Conservation (phyloP, 2,113 vertebrate genomes). For the Climacteris rufus region DNA sequence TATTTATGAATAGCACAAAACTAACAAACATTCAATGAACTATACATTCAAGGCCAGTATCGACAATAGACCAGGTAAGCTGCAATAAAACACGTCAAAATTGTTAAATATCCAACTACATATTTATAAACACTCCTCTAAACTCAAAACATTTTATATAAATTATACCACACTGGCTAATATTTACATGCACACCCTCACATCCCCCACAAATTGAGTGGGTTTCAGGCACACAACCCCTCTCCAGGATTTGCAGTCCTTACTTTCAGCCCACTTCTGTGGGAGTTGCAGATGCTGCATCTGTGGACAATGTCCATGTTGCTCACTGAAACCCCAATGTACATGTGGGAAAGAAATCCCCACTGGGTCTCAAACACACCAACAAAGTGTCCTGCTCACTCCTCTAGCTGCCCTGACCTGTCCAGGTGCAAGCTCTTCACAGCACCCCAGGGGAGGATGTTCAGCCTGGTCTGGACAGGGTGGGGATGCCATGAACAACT, state of each 20-base stretch:
- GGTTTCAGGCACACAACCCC: fast-evolving
- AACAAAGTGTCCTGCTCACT: neutral
- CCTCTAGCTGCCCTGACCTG: neutral
- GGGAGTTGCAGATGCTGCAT: neutral
- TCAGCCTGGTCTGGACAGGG: neutral
- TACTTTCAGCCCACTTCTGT: neutral
- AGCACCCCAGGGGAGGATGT: neutral
- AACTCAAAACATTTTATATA: neutral
- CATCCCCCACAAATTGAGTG: neutral
- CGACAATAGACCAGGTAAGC: neutral
- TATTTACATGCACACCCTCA: neutral
- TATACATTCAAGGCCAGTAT: neutral
- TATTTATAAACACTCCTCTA: neutral
- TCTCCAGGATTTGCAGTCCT: neutral
- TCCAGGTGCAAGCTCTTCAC: neutral
- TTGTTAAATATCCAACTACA: neutral
- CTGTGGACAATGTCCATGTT: neutral
- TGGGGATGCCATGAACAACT: fast-evolving
- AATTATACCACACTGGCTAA: neutral
- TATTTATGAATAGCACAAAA: neutral
- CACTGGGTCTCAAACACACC: fast-evolving
- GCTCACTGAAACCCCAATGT: fast-evolving
- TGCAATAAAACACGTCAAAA: neutral
- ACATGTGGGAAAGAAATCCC: neutral
- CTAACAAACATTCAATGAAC: neutral